Conservation (phyloP, 2,888 invertebrate species). For the Oxyteleia sp. region DNA sequence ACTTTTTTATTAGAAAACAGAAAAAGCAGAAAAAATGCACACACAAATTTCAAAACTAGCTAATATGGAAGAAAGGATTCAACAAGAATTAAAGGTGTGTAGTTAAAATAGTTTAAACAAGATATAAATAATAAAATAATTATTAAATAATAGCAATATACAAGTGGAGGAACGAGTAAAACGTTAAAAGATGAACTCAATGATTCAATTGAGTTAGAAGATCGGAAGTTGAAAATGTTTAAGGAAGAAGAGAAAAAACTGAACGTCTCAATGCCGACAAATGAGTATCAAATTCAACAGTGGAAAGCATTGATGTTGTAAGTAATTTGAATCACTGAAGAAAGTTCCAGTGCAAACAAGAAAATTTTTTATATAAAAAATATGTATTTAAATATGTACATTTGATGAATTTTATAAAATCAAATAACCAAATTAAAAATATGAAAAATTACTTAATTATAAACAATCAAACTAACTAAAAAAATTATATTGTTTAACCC, state of each 20-base stretch:
- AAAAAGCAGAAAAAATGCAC: too few species aligned
- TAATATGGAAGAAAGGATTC: too few species aligned
- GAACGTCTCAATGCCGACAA: constrained; percentile 85
- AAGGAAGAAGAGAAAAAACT: constrained; percentile 89
- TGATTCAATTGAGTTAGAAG: constrained; percentile 88
- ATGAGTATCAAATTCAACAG: constrained; percentile 81
- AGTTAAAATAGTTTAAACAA: too few species aligned
- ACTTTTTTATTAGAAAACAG: too few species aligned
- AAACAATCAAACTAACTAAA: too few species aligned
- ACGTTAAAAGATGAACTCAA: constrained; percentile 88
- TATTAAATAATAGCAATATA: constrained; percentile 69
- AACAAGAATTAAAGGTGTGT: constrained; percentile 78
- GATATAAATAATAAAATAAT: constrained; percentile 43
- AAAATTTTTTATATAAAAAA: constrained; percentile 2
- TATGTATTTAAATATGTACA: too few species aligned
- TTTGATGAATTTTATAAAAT: too few species aligned
- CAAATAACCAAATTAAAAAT: too few species aligned
- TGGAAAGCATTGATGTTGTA: constrained; percentile 83
- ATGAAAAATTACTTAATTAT: too few species aligned
- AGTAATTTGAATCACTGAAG: constrained; percentile 67
- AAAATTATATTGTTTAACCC: too few species aligned
- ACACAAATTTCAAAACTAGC: too few species aligned
- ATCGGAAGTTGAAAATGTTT: constrained; percentile 89
- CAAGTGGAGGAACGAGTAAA: constrained; percentile 40
- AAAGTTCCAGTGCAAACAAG: too few species aligned